phyloP scores from a whole-genome alignment of 2,113 vertebrate genomes.

The Microcebus jonahi region DNA sequence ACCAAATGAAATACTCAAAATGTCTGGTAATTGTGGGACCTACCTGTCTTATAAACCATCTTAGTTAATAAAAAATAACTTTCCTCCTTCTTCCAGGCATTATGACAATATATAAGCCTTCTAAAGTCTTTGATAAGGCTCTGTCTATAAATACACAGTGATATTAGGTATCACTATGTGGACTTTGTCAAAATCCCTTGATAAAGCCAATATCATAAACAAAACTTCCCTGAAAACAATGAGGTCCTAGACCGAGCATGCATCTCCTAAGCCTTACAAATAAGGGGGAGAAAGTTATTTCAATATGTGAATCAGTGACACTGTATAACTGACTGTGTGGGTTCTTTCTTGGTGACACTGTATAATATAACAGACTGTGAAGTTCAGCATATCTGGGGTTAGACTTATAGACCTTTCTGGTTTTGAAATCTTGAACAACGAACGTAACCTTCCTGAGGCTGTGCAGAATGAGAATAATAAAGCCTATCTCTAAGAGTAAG shows the following conservation, averaged over 20 bases:
- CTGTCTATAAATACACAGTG: constrained; percentile 3
- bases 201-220: constrained; percentile 27
- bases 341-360: background rate
- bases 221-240: background rate
- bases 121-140: background rate
- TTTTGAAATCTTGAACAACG: constrained; percentile 19
- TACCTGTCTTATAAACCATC: background rate
- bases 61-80: constrained; percentile 21
- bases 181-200: constrained; percentile 21
- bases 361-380: background rate
- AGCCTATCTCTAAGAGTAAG: background rate
- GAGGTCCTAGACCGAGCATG: background rate
- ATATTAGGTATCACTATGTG: background rate
- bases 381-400: background rate
- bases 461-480: constrained; percentile 52
- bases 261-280: background rate
- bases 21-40: background rate
- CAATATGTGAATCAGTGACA: background rate
- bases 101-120: background rate
- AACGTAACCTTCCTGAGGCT: background rate
- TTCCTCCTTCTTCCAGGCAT: background rate
- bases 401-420: background rate
- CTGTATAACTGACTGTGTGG: background rate
- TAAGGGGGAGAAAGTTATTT: background rate
- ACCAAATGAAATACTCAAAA: constrained; percentile 39